Conservation (phyloP, 1,140 invertebrate genomes). For the Phortica variegata region DNA sequence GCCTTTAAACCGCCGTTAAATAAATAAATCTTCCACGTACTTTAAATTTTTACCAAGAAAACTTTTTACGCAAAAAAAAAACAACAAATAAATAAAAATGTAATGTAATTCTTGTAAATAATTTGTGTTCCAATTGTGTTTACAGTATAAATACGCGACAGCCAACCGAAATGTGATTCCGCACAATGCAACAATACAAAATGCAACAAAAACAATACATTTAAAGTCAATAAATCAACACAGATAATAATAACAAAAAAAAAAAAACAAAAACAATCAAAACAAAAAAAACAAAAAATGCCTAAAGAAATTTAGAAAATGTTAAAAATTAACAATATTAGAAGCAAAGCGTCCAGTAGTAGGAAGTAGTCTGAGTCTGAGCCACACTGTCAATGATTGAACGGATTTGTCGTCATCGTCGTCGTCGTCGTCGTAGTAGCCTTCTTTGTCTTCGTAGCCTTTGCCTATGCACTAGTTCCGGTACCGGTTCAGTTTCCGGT, state of each 20-base stretch:
- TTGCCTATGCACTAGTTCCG: constrained; percentile 15
- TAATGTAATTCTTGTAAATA: constrained; percentile 45
- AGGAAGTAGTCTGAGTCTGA: no score
- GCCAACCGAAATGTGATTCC: no score
- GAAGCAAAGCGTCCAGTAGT: constrained; percentile 23
- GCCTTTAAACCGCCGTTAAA: no score
- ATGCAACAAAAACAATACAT: constrained; percentile 7
- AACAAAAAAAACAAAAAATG: constrained; percentile 15
- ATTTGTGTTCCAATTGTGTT: constrained; percentile 23
- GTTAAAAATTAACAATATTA: constrained; percentile 14
- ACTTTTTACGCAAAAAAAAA: constrained; percentile 3
- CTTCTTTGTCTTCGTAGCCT: constrained; percentile 32
- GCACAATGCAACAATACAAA: no score
- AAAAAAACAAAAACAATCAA: constrained; percentile 10
- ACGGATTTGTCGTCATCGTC: constrained; percentile 14
- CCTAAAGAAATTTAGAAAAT: constrained; percentile 41
- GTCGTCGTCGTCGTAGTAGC: constrained; percentile 29
- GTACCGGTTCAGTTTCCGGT: no score
- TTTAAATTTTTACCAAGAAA: no score
- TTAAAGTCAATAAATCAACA: no score
- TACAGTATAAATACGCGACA: no score
- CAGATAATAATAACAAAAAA: background rate
- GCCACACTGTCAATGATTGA: constrained; percentile 44
- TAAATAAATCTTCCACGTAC: no score
- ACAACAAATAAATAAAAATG: constrained; percentile 27